Evolutionary conservation across 2,888 invertebrate genomes (phyloP).

Genomic region (Odontomyia ornata): DNA sequence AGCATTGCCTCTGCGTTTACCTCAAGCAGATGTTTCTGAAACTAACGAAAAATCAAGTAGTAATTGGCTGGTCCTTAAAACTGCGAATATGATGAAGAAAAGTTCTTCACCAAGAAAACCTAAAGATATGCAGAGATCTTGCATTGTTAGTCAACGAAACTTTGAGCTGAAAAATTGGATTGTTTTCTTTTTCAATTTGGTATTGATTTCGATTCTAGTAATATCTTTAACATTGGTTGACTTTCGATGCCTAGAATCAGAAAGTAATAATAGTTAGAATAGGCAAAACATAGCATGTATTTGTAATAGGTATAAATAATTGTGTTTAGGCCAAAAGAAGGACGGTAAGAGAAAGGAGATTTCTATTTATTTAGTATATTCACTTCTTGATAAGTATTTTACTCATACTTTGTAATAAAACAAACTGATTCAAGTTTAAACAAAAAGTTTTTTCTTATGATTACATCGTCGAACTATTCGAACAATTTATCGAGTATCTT

Average conservation of each 20-base stretch:
- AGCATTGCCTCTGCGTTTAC: too few relatives aligned
- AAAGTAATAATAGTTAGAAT: too few relatives aligned
- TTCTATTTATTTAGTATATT: neutral
- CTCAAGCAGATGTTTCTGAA: too few relatives aligned
- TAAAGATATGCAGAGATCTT: neutral
- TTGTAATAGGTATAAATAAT: neutral
- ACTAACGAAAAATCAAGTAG: too few relatives aligned
- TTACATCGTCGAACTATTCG: too few relatives aligned
- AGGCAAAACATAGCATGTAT: neutral
- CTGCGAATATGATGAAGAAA: neutral
- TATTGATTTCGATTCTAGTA: neutral
- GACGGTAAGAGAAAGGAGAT: neutral
- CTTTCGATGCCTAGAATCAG: neutral
- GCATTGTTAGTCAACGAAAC: too few relatives aligned
- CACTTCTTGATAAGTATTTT: neutral
- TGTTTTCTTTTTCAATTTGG: neutral
- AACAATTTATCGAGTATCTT: too few relatives aligned
- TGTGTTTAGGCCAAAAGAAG: neutral
- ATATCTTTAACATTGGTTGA: neutral
- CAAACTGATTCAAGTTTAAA: too few relatives aligned
- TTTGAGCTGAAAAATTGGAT: conserved; percentile 10
- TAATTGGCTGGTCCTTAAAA: neutral
- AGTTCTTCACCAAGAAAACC: neutral
- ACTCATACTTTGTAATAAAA: neutral
- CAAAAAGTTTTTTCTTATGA: too few relatives aligned